Percentiles rank a stretch among this genome's conserved stretches.
Evolutionary conservation across 1,140 invertebrate species (phyloP).

Genomic region (Drosophila biarmipes): DNA sequence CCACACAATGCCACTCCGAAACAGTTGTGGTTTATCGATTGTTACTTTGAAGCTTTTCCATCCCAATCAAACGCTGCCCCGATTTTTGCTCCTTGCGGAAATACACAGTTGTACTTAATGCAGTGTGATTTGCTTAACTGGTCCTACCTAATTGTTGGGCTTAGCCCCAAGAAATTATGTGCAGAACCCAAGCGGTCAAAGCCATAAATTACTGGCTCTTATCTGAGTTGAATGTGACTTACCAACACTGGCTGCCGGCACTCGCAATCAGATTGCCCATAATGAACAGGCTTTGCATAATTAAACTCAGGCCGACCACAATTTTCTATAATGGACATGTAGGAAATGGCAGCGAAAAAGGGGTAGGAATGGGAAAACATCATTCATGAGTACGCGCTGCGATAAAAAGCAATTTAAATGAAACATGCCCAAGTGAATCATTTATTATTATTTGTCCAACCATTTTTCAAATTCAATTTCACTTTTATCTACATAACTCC

Average conservation of each 20-base stretch:
- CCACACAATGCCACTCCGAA: conserved; percentile 17
- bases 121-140: conserved; percentile 43
- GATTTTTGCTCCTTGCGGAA: neutral
- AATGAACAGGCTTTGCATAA: conserved; percentile 64
- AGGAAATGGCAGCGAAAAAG: neutral
- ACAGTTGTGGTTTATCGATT: conserved; percentile 39
- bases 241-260: conserved; percentile 33
- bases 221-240: conserved; percentile 47
- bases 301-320: conserved; percentile 44
- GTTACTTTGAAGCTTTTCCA: neutral
- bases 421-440: conserved; percentile 2
- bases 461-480: conserved; percentile 13
- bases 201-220: conserved; percentile 54
- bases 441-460: conserved; percentile 1
- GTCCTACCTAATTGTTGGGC: conserved; percentile 51
- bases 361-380: neutral
- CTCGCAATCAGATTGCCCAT: conserved; percentile 37
- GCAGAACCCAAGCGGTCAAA: conserved; percentile 28
- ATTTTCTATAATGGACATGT: conserved; percentile 12
- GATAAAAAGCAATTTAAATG: conserved; percentile 30
- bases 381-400: conserved; percentile 15
- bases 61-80: neutral
- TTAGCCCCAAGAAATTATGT: conserved; percentile 34
- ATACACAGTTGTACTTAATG: conserved; percentile 51
- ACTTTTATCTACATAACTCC: conserved; percentile 2